Evolutionary conservation across 2,888 invertebrate species (phyloP), one percentile per base, ranked within the genome.

Genomic region (Diogma glabrata): DNA sequence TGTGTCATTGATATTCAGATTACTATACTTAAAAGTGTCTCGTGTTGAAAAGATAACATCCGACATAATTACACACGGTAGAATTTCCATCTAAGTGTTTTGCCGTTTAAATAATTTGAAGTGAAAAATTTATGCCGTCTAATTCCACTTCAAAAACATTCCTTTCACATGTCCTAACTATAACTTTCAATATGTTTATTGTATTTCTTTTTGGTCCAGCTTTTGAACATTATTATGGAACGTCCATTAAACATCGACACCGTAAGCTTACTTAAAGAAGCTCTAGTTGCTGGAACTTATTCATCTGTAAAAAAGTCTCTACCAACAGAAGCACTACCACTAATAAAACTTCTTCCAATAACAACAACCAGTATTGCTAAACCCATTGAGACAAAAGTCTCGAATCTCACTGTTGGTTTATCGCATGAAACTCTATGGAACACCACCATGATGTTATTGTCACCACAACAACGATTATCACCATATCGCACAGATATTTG

Each of bases 401-500:
- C 63, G 1, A 67, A 67, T 51, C 71, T 77, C 53, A 75, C 71
- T 54, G 78, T 87, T 45, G 80, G 79, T 2, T 72, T 86, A 56
- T 81, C 81, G 8, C 83, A 83, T 59, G 87, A 87, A 68, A 78
- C 80, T 57, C 71, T 89, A 49, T 87, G 85, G 81, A 87, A 86
- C 63, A 84, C 87, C 10, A 78, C 83, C 20, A 87, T 86, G 68
- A 88, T 88, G 80, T 72, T 91, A 47, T 70, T 90, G 50, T 85
- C 89, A 3, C 88, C 89, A 2, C 82, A 87, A 52, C 89, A 90
- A 67, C 76, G 90, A 55, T 76, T 90, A 46, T 78, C 84, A n/a
- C 87, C 87, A 52, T 88, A 87, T 67, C 75, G 82, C 49, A 80
- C 81, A 55, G 89, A 90, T 67, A 77, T 86, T 60, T 90, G 89